A percentile compares a stretch with the other conserved stretches of the same genome.
phyloP scores from a whole-genome alignment of 92 coral and sea anemone species.

The Pocillopora meandrina region DNA sequence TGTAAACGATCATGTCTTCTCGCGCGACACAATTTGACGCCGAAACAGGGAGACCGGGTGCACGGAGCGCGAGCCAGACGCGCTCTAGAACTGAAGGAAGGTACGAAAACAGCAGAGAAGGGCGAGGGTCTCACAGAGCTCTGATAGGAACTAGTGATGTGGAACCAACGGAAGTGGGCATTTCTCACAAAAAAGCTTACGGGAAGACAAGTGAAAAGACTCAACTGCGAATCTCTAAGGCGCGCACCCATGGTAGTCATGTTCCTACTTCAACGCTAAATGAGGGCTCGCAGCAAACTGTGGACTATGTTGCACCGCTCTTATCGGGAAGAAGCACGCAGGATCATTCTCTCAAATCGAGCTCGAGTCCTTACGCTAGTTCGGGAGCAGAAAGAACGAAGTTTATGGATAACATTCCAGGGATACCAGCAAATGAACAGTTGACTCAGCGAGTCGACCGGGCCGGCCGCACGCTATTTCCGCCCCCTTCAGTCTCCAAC shows the following conservation, averaged over 20 bases:
- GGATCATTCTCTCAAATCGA: slow-evolving; percentile 30
- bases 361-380: slow-evolving; percentile 41
- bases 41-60: slow-evolving; percentile 62
- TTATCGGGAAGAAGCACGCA: slow-evolving; percentile 37
- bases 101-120: slow-evolving; percentile 60
- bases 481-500: slow-evolving; percentile 60
- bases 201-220: slow-evolving; percentile 71
- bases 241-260: slow-evolving; percentile 58
- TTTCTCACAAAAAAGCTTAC: slow-evolving; percentile 61
- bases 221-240: slow-evolving; percentile 66
- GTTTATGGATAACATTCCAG: slow-evolving; percentile 79
- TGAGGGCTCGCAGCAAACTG: slow-evolving; percentile 33
- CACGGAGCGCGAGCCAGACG: slow-evolving; percentile 57
- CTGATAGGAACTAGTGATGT: slow-evolving; percentile 65
- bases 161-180: slow-evolving; percentile 88
- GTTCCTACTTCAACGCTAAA: slow-evolving; percentile 45
- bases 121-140: slow-evolving; percentile 60
- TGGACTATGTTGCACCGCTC: slow-evolving; percentile 40
- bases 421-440: slow-evolving; percentile 90
- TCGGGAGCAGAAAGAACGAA: slow-evolving; percentile 68
- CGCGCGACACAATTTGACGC: slow-evolving; percentile 72
- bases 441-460: slow-evolving; percentile 75
- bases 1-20: slow-evolving; percentile 71
- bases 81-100: slow-evolving; percentile 71
- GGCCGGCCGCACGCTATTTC: slow-evolving; percentile 57